Conservation (phyloP, 2,797 vertebrate genomes). For the Falco rusticolus region DNA sequence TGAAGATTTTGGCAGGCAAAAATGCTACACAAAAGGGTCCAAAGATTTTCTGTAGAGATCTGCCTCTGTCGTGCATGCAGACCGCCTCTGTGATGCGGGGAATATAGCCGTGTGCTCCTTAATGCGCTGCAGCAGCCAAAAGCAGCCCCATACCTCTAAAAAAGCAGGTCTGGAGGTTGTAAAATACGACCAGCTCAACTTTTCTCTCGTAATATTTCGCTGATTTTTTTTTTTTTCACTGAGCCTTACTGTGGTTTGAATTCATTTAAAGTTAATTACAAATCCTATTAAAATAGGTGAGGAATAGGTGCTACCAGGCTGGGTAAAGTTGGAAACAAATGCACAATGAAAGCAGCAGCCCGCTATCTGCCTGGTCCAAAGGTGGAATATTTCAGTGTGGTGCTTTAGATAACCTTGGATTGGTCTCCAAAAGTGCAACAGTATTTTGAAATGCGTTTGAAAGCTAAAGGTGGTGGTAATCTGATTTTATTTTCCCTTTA, state of each 20-base stretch:
- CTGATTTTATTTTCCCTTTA: slow-evolving; percentile 33
- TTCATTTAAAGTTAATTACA: slow-evolving; percentile 45
- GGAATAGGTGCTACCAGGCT: slow-evolving; percentile 68
- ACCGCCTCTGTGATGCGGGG: slow-evolving; percentile 14
- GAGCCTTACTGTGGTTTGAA: slow-evolving; percentile 54
- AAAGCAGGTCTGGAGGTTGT: slow-evolving; percentile 69
- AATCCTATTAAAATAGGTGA: slow-evolving; percentile 63
- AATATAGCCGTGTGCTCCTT: slow-evolving; percentile 7
- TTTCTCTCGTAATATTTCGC: slow-evolving; percentile 52
- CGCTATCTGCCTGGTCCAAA: slow-evolving; percentile 22
- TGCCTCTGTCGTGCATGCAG: slow-evolving; percentile 21
- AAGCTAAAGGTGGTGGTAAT: not conserved
- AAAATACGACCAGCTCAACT: slow-evolving; percentile 67
- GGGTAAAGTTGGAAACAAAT: slow-evolving; percentile 55
- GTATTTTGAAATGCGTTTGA: slow-evolving; percentile 53
- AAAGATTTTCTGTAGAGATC: slow-evolving; percentile 17
- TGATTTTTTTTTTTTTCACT: not conserved
- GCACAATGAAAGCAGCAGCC: slow-evolving; percentile 25
- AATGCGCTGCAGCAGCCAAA: slow-evolving; percentile 31
- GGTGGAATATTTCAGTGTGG: slow-evolving; percentile 19
- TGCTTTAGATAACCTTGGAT: slow-evolving; percentile 65
- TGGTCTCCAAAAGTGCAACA: slow-evolving; percentile 58
- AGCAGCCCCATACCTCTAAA: slow-evolving; percentile 59
- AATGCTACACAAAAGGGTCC: slow-evolving; percentile 35
- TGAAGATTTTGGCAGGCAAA: slow-evolving; percentile 68